Percentiles rank a stretch among this genome's conserved stretches.
These are phyloP conservation scores for Harlomillsia oculata DNA, from an alignment of 1,140 invertebrate species.

Conservation along the genomic window DNA sequence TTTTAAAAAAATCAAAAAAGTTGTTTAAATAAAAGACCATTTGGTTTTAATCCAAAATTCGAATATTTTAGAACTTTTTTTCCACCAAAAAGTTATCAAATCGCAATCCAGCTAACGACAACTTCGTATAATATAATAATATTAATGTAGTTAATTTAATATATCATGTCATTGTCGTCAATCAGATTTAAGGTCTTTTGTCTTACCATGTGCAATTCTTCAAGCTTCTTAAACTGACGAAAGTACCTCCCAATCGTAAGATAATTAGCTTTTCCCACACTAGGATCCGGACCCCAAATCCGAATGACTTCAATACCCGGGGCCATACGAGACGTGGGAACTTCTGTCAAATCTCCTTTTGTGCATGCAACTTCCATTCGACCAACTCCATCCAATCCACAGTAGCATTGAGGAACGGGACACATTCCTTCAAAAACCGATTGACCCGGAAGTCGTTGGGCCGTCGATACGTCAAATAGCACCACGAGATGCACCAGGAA, in stretches of 20 bases:
- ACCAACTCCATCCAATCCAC: constrained; percentile 37
- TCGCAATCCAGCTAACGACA: too few relatives aligned
- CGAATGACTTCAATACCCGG: constrained; percentile 53
- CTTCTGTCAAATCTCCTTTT: constrained; percentile 47
- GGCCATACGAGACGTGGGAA: constrained; percentile 53
- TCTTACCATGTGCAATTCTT: constrained; percentile 59
- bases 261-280: constrained; percentile 52
- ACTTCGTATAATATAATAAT: too few relatives aligned
- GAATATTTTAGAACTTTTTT: too few relatives aligned
- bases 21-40: too few relatives aligned
- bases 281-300: constrained; percentile 59
- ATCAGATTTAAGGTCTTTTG: too few relatives aligned
- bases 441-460: too few relatives aligned
- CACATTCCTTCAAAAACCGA: constrained; percentile 22
- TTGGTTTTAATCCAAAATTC: too few relatives aligned
- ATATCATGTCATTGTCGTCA: too few relatives aligned
- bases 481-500: too few relatives aligned
- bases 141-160: too few relatives aligned
- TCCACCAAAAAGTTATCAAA: too few relatives aligned
- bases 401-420: constrained; percentile 36
- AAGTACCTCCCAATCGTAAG: constrained; percentile 65
- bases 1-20: neutral
- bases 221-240: constrained; percentile 53
- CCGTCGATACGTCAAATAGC: too few relatives aligned
- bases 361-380: constrained; percentile 42